A percentile compares a stretch with the other conserved stretches of the same genome.
phyloP scores from a whole-genome alignment of 1,140 invertebrate genomes.

The Ectropis grisescens region DNA sequence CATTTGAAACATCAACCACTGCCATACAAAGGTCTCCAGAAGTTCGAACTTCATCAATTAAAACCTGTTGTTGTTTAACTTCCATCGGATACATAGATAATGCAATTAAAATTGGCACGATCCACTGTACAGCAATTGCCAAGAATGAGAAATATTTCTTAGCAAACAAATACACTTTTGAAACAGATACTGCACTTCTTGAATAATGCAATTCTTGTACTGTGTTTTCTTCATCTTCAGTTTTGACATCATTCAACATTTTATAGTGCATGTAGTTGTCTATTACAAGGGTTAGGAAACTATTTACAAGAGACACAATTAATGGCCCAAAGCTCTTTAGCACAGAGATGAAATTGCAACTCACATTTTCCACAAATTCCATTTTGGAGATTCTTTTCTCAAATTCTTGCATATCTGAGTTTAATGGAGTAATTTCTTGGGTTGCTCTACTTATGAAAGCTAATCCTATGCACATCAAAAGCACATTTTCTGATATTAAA shows the following conservation, averaged over 20 bases:
- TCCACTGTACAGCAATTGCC: conserved; percentile 40
- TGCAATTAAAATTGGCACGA: conserved; percentile 32
- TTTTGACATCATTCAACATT: conserved; percentile 31
- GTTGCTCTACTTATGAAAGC: conserved; percentile 37
- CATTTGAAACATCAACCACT: conserved; percentile 28
- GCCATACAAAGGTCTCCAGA: conserved; percentile 34
- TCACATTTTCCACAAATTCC: conserved; percentile 3
- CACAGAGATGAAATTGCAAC: conserved; percentile 38
- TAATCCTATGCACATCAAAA: conserved; percentile 47
- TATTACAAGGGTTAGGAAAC: conserved; percentile 46
- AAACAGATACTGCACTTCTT: conserved; percentile 15
- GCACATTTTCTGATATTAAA: conserved; percentile 49
- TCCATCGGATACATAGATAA: conserved; percentile 44
- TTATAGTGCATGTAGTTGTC: conserved; percentile 57
- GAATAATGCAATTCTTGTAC: conserved; percentile 35
- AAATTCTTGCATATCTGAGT: conserved; percentile 21
- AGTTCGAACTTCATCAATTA: conserved; percentile 19
- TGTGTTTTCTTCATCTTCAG: conserved; percentile 30
- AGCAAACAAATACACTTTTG: conserved; percentile 17
- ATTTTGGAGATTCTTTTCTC: conserved; percentile 21
- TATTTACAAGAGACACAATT: conserved; percentile 52
- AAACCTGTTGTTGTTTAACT: conserved; percentile 23
- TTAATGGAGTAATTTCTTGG: conserved; percentile 25
- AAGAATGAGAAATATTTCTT: conserved; percentile 39
- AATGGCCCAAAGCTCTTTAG: conserved; percentile 48